A percentile compares a stretch with the other conserved stretches of the same genome.
These are phyloP conservation scores for Melanotaenia parkinsoni DNA, from an alignment of 2,797 vertebrate species.

Conservation along the genomic window DNA sequence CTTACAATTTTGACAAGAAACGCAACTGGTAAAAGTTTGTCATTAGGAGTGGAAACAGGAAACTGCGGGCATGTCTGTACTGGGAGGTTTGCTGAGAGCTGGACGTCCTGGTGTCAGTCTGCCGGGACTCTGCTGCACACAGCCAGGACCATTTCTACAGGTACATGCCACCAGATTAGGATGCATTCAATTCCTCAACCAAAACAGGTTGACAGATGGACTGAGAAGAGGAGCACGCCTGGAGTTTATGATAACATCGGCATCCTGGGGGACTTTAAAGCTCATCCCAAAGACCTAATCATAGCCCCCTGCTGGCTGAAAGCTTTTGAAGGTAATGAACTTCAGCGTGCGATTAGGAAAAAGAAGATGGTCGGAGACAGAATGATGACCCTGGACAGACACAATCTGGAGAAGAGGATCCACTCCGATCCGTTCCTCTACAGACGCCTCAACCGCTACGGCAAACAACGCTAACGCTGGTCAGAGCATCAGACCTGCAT, in stretches of 20 bases:
- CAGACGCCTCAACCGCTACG: conserved; percentile 89
- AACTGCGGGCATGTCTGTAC: conserved; percentile 62
- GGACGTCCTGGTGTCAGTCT: conserved; percentile 68
- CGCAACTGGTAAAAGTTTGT: neutral
- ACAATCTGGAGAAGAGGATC: conserved; percentile 91
- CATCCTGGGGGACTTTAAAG: conserved; percentile 91
- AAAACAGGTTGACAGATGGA: conserved; percentile 91
- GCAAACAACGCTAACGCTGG: conserved; percentile 86
- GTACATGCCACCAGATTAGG: conserved; percentile 67
- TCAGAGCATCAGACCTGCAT: conserved; percentile 6
- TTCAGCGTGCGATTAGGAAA: conserved; percentile 91
- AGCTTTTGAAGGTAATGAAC: conserved; percentile 90
- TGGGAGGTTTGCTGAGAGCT: conserved; percentile 68
- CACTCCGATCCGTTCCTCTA: conserved; percentile 83
- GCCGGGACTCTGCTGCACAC: conserved; percentile 62
- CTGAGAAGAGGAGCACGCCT: conserved; percentile 90
- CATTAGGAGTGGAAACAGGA: conserved; percentile 21
- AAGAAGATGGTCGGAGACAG: conserved; percentile 89
- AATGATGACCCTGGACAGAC: conserved; percentile 89
- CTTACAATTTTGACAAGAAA: neutral
- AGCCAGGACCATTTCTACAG: conserved; percentile 68
- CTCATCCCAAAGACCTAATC: conserved; percentile 90
- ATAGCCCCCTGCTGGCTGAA: conserved; percentile 88
- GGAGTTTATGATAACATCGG: conserved; percentile 96
- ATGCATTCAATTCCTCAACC: conserved; percentile 82